Evolutionary conservation across 2,888 invertebrate species (phyloP), one percentile per base, ranked within the genome.

Genomic region (Acronicta leporina): DNA sequence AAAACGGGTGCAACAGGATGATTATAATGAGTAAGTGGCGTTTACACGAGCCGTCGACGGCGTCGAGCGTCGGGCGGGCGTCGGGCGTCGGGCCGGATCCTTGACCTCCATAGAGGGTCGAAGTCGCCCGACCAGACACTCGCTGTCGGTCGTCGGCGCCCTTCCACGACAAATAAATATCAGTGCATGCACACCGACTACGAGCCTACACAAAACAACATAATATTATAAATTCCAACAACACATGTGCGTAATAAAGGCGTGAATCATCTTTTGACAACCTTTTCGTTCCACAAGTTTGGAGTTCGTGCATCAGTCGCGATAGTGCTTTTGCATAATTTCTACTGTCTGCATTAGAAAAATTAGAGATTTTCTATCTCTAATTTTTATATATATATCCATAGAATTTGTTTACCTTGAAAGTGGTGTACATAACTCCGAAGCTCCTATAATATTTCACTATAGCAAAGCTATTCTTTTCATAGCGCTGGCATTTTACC

Each of bases 401-500:
- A 60, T 63, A 53, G 51, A 73, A 64, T 60, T 67, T 63, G 66
- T 69, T 57, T 62, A 59, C 51, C 62, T 58, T 62, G 52, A 77
- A 64, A 73, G 77, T 82, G 74, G 75, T 81, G 79, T 82, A 77
- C 79, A 55, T 79, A 69, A 73, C 20, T 79, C 77, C 81, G 79
- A 77, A 82, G 79, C 76, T 83, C 73, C 82, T 81, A 86, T 88
- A 86, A 88, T 90, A 89, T 88, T 87, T 89, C 83, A 63, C 74
- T 86, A 88, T 83, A 86, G 80, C 79, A 67, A 77, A 84, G 81
- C 84, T 84, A 90, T 91, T 92, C 88, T 91, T 91, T 91, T 88
- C 89, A 89, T 86, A 83, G 82, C 71, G 74, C 85, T 92, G 92
- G 92, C 92, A 92, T 91, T 88, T 85, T 90, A 91, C 91, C 93